phyloP scores from a whole-genome alignment of 2,888 invertebrate species.

The Metallyticus violacea region DNA sequence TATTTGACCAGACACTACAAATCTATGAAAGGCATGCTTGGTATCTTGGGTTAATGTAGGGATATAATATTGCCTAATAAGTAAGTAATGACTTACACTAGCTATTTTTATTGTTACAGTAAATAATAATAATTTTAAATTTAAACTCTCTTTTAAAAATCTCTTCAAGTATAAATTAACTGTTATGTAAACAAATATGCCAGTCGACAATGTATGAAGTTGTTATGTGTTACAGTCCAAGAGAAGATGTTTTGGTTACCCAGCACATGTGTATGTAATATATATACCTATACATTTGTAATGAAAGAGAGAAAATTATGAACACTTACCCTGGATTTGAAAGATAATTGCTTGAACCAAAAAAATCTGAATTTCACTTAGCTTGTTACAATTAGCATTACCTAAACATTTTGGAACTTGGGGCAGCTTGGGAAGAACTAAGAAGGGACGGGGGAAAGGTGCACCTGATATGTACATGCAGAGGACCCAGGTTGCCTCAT shows the following conservation, averaged over 20 bases:
- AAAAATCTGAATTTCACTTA: background rate
- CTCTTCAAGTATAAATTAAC: background rate
- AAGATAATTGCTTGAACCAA: background rate
- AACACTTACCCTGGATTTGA: background rate
- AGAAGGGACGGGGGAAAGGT: background rate
- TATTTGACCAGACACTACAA: background rate
- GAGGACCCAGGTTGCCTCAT: constrained; percentile 8
- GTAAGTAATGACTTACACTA: background rate
- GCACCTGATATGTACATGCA: constrained; percentile 15
- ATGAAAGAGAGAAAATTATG: background rate
- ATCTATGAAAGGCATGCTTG: constrained; percentile 12
- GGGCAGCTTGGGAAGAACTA: background rate
- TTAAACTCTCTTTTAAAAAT: background rate
- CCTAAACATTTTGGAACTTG: background rate
- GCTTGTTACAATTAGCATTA: background rate
- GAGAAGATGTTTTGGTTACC: background rate
- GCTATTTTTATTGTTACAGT: background rate
- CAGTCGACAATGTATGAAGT: background rate
- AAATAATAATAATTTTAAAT: background rate
- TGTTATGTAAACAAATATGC: background rate
- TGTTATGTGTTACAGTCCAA: background rate
- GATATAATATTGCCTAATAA: background rate
- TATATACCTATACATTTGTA: background rate
- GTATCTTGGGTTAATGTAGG: background rate
- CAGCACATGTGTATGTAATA: background rate